Conservation (phyloP, 1,140 invertebrate genomes). For the Lordiphosa collinella region DNA sequence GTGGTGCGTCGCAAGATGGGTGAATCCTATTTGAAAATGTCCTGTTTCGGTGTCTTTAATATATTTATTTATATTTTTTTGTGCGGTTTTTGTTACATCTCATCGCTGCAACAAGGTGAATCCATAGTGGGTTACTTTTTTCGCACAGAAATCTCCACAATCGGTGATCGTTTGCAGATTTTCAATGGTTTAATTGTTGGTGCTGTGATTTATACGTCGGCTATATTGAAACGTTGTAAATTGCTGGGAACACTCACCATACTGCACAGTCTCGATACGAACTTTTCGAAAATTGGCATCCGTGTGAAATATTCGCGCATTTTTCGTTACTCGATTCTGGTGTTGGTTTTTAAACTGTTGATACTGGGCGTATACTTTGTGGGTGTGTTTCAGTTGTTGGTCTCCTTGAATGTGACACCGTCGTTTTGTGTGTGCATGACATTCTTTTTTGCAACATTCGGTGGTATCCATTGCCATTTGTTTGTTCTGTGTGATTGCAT, state of each 20-base stretch:
- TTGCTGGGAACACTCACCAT: conserved; percentile 53
- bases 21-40: conserved; percentile 53
- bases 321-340: conserved; percentile 53
- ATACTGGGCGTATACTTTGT: conserved; percentile 64
- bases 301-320: conserved; percentile 62
- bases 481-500: conserved; percentile 68
- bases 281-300: conserved; percentile 52
- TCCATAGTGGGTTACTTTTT: conserved; percentile 73
- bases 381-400: conserved; percentile 58
- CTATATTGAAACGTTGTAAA: conserved; percentile 53
- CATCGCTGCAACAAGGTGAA: conserved; percentile 47
- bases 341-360: conserved; percentile 57
- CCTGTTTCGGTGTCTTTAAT: conserved; percentile 59
- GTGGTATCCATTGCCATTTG: conserved; percentile 68
- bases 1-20: conserved; percentile 58
- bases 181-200: conserved; percentile 63
- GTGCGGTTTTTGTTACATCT: conserved; percentile 63
- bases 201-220: conserved; percentile 53
- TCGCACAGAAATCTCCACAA: conserved; percentile 58
- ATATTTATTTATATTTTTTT: conserved; percentile 53
- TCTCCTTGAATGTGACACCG: conserved; percentile 57
- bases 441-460: conserved; percentile 66
- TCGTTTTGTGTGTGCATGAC: conserved; percentile 70
- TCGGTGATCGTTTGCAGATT: conserved; percentile 63
- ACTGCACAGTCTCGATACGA: conserved; percentile 52